A percentile compares a stretch with the other conserved stretches of the same genome.
Conservation (phyloP, 2,888 invertebrate species). For the Leptinotarsa peninsularis region DNA sequence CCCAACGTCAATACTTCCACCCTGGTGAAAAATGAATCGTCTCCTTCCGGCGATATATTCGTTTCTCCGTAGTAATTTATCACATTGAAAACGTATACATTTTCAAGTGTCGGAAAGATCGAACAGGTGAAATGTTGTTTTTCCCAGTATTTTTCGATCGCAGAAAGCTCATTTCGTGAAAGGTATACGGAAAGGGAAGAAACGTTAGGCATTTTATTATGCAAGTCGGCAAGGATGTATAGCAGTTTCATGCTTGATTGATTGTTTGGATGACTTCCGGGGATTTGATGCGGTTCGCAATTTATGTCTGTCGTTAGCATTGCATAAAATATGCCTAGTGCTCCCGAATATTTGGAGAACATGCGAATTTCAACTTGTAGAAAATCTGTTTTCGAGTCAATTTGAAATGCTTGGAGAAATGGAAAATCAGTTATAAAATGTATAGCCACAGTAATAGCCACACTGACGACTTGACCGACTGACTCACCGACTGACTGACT, state of each 20-base stretch:
- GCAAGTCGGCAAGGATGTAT: not conserved
- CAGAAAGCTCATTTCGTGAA: not conserved
- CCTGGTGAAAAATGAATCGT: constrained; percentile 10
- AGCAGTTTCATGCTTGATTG: not conserved
- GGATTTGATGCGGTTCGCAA: not conserved
- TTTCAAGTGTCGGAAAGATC: not conserved
- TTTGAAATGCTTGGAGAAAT: too few relatives aligned
- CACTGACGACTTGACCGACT: too few relatives aligned
- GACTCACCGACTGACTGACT: too few relatives aligned
- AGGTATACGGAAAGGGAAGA: not conserved
- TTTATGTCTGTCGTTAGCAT: not conserved
- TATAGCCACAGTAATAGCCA: too few relatives aligned
- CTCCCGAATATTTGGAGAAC: too few relatives aligned
- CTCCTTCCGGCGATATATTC: not conserved
- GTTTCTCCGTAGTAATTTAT: constrained; percentile 5
- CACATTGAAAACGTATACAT: constrained; percentile 1
- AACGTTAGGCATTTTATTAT: not conserved
- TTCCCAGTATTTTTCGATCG: not conserved
- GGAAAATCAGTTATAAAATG: too few relatives aligned
- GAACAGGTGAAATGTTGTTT: constrained; percentile 1
- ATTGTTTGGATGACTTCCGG: not conserved
- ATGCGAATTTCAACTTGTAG: too few relatives aligned
- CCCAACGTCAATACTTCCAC: not conserved
- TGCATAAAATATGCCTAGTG: too few relatives aligned
- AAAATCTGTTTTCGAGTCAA: too few relatives aligned